phyloP scores from a whole-genome alignment of 64 coral and sea anemone species.

The Cladopsammia gracilis region DNA sequence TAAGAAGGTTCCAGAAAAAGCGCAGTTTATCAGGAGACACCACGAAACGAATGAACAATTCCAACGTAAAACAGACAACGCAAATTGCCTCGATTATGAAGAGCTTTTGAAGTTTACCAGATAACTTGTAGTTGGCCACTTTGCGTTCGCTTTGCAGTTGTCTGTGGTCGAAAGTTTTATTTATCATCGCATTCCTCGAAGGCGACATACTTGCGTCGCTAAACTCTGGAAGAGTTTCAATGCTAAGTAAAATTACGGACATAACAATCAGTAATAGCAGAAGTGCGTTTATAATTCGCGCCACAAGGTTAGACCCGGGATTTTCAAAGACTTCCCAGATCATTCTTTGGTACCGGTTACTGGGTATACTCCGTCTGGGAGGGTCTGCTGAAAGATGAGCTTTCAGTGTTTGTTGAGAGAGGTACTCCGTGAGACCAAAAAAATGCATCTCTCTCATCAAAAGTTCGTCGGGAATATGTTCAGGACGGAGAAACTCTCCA shows the following conservation, averaged over 20 bases:
- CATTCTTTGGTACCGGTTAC: slow-evolving; percentile 10
- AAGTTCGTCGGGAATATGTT: slow-evolving; percentile 56
- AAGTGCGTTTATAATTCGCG: slow-evolving; percentile 24
- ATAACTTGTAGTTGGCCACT: slow-evolving; percentile 6
- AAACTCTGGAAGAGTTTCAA: slow-evolving; percentile 59
- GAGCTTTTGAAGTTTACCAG: slow-evolving; percentile 36
- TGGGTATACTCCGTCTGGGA: slow-evolving; percentile 10
- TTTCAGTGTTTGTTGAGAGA: neutral
- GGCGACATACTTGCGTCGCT: neutral
- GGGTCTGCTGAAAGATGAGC: neutral
- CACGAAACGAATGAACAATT: slow-evolving; percentile 51
- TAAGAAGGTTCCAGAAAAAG: slow-evolving; percentile 54
- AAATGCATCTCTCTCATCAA: slow-evolving; percentile 61
- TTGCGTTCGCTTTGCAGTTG: neutral
- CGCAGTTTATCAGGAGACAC: slow-evolving; percentile 50
- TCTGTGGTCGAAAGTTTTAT: slow-evolving; percentile 31
- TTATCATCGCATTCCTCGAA: slow-evolving; percentile 18
- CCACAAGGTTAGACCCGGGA: slow-evolving; percentile 25
- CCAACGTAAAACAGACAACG: slow-evolving; percentile 58
- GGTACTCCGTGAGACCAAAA: slow-evolving; percentile 50
- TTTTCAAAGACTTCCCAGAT: slow-evolving; percentile 54
- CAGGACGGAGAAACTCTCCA: slow-evolving; percentile 43
- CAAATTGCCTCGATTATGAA: slow-evolving; percentile 59
- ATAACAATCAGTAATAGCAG: slow-evolving; percentile 36
- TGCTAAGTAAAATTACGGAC: slow-evolving; percentile 41